phyloP scores from a whole-genome alignment of 1,140 invertebrate species.

The Conus ventricosus region DNA sequence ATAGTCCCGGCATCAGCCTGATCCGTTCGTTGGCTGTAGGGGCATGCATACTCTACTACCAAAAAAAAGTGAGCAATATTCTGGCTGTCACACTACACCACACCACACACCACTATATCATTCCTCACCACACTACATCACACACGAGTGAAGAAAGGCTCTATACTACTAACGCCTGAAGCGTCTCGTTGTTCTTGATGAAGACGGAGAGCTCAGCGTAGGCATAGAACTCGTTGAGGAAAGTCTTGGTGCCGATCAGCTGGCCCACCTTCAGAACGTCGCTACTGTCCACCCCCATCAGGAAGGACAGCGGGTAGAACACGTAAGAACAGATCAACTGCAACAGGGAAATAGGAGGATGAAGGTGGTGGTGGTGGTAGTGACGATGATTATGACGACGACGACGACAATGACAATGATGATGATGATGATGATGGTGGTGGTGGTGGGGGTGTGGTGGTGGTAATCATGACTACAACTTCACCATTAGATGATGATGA shows the following conservation, averaged over 20 bases:
- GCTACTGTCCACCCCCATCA: slow-evolving; percentile 59
- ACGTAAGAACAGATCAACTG: slow-evolving; percentile 55
- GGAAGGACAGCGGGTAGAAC: slow-evolving; percentile 65
- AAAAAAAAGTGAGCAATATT: too few relatives aligned
- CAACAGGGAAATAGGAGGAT: neutral
- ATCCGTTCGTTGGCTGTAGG: too few relatives aligned
- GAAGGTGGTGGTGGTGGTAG: neutral
- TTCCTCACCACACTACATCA: too few relatives aligned
- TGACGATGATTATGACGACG: too few relatives aligned
- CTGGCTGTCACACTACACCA: too few relatives aligned
- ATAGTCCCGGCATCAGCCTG: too few relatives aligned
- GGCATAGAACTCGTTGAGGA: slow-evolving; percentile 73
- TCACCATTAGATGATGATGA: neutral
- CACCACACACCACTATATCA: too few relatives aligned
- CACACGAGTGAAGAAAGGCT: too few relatives aligned
- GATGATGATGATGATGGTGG: neutral
- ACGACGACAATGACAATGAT: neutral
- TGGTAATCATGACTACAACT: neutral
- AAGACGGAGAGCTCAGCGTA: slow-evolving; percentile 64
- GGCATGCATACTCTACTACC: too few relatives aligned
- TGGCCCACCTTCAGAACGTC: slow-evolving; percentile 61
- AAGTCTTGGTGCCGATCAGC: slow-evolving; percentile 63
- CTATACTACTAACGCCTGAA: slow-evolving; percentile 51
- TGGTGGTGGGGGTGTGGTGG: too few relatives aligned
- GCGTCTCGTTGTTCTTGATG: slow-evolving; percentile 53